Conservation (phyloP, 1,140 invertebrate species). For the Macrocentrus cingulum region DNA sequence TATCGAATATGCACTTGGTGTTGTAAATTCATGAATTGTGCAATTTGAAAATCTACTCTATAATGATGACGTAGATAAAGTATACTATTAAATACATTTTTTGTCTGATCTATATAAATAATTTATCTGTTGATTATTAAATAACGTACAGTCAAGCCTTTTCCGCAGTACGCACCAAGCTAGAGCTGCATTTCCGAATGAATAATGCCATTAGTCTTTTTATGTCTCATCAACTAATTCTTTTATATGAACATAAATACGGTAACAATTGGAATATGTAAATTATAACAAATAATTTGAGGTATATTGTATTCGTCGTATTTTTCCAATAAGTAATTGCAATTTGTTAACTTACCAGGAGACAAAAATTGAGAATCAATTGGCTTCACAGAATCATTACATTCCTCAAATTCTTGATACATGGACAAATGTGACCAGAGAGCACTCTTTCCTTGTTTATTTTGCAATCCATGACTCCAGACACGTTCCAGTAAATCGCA, state of each 20-base stretch:
- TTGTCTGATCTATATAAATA: slow-evolving; percentile 14
- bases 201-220: slow-evolving; percentile 12
- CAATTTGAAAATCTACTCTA: slow-evolving; percentile 8
- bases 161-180: slow-evolving; percentile 89
- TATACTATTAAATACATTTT: background rate
- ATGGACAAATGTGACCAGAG: slow-evolving; percentile 91
- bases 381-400: slow-evolving; percentile 71
- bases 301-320: too few species aligned
- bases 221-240: slow-evolving; percentile 8
- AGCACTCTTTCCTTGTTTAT: slow-evolving; percentile 93
- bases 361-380: slow-evolving; percentile 80
- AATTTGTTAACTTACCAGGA: slow-evolving; percentile 78
- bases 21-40: background rate
- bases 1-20: too few species aligned
- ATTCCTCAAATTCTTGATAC: slow-evolving; percentile 86
- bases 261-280: too few species aligned
- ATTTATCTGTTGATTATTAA: slow-evolving; percentile 14
- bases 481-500: slow-evolving; percentile 97
- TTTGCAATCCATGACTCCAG: slow-evolving; percentile 96
- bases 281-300: too few species aligned
- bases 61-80: background rate
- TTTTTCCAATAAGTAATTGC: too few species aligned
- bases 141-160: slow-evolving; percentile 82
- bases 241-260: too few species aligned
- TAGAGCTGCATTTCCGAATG: slow-evolving; percentile 68